These are phyloP conservation scores for Maconellicoccus hirsutus DNA, from an alignment of 1,140 invertebrate genomes.

Conservation along the genomic window DNA sequence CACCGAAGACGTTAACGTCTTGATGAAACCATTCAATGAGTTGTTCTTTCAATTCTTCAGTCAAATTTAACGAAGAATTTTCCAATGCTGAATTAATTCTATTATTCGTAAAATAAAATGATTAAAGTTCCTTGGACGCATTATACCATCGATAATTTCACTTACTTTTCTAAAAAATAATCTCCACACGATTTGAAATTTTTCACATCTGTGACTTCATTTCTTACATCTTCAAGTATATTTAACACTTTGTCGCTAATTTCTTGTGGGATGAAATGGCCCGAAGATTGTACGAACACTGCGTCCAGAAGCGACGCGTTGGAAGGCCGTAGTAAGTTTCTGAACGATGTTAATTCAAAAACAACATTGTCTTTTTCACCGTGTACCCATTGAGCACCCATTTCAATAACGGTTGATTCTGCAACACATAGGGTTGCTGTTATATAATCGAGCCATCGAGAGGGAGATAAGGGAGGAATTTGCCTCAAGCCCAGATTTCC, in stretches of 20 bases:
- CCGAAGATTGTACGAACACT: not conserved
- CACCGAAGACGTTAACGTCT: slow-evolving; percentile 38
- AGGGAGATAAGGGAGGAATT: too few relatives aligned
- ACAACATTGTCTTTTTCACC: slow-evolving; percentile 59
- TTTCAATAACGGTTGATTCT: slow-evolving; percentile 50
- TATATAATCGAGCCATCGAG: too few relatives aligned
- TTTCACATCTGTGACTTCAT: too few relatives aligned
- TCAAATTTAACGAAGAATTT: not conserved
- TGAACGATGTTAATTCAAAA: slow-evolving; percentile 47
- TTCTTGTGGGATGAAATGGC: not conserved
- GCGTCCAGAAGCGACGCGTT: not conserved
- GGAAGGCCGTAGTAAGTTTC: slow-evolving; percentile 31
- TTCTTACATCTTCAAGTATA: too few relatives aligned
- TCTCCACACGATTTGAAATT: not conserved
- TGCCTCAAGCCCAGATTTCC: too few relatives aligned
- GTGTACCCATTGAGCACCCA: slow-evolving; percentile 78
- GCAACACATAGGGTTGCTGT: not conserved
- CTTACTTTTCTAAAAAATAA: not conserved
- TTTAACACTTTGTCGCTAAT: not conserved
- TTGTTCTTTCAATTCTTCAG: slow-evolving; percentile 14
- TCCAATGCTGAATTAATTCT: not conserved
- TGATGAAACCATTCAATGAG: slow-evolving; percentile 33
- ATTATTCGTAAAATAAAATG: not conserved
- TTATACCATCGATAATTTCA: too few relatives aligned
- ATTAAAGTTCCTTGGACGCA: too few relatives aligned